Percentiles rank a stretch among this genome's conserved stretches.
These are phyloP conservation scores for Colletes gigas DNA, from an alignment of 1,140 invertebrate genomes.

Conservation along the genomic window DNA sequence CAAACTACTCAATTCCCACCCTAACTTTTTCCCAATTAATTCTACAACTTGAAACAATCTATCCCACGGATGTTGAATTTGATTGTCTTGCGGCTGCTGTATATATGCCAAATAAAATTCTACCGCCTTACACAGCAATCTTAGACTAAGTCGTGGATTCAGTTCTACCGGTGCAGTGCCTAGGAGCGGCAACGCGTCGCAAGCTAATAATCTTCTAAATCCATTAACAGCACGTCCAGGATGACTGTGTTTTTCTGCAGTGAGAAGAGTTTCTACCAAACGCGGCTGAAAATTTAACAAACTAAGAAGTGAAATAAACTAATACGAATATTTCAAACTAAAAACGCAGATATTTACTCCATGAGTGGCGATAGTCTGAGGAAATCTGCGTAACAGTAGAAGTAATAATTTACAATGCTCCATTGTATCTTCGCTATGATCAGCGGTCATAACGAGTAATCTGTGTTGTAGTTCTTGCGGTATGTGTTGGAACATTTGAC, in stretches of 20 bases:
- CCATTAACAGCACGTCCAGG: conserved; percentile 85
- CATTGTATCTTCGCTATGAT: conserved; percentile 92
- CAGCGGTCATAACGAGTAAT: conserved; percentile 89
- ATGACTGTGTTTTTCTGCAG: conserved; percentile 88
- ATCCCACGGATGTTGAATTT: conserved; percentile 89
- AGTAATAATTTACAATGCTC: conserved; percentile 92
- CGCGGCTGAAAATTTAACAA: conserved; percentile 79
- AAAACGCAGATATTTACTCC: conserved; percentile 83
- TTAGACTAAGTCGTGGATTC: conserved; percentile 85
- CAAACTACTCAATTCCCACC: conserved; percentile 87
- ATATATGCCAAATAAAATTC: conserved; percentile 85
- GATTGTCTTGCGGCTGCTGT: conserved; percentile 84
- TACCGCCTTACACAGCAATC: conserved; percentile 83
- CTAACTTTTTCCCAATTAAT: conserved; percentile 87
- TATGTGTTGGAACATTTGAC: conserved; percentile 86
- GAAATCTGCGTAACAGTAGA: conserved; percentile 90
- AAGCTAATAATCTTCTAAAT: conserved; percentile 87
- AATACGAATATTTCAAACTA: neutral
- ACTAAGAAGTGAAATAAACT: conserved; percentile 3
- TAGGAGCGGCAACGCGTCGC: conserved; percentile 88
- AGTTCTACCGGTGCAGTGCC: conserved; percentile 84
- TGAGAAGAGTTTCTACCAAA: conserved; percentile 88
- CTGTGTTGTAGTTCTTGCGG: conserved; percentile 88
- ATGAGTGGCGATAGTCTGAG: conserved; percentile 88
- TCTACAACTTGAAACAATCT: conserved; percentile 89